Base-by-base conservation (phyloP, 35 echinoderm and acorn worm genomes). In the Eucidaris tribuloides region DNA sequence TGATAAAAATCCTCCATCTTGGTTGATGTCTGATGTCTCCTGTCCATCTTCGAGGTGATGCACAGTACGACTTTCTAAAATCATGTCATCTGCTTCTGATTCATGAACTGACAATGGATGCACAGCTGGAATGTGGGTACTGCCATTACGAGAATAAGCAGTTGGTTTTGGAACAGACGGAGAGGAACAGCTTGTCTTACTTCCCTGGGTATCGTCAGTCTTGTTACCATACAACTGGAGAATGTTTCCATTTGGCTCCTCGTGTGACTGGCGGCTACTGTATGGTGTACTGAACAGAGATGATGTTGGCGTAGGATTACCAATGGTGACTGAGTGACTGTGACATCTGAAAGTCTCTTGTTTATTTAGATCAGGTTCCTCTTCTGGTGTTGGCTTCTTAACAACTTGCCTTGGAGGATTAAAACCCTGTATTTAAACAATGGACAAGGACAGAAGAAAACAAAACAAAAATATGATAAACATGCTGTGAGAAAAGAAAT, bases 401-500 rank as follows among this genome's bases (percentile, higher is more conserved):
- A 60, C 77, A 34, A 90, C 44, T 68, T 90, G 92, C 50, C 92
- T 86, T 81, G 92, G 92, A 79, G 85, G 87, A 45, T 42, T 88
- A 62, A 95, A 95, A 19, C 87, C 92, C 92, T 95, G 50, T 42
- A 74, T 25, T 35, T 9, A n/a, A 52, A n/a, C 9, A 52, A 52
- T n/a, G n/a, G 48, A 52, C n/a, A n/a, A n/a, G n/a, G n/a, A n/a
- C n/a, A n/a, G n/a, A n/a, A n/a, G n/a, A n/a, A n/a, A n/a, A n/a
- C n/a, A n/a, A n/a, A n/a, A n/a, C n/a, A n/a, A n/a, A n/a, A n/a
- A n/a, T n/a, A n/a, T n/a, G n/a, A n/a, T n/a, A n/a, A n/a, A n/a
- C n/a, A n/a, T n/a, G n/a, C n/a, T n/a, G n/a, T n/a, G n/a, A n/a
- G n/a, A n/a, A n/a, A n/a, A n/a, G n/a, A n/a, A n/a, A n/a, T n/a